These are phyloP conservation scores for Dermatophagoides farinae DNA, from an alignment of 1,140 invertebrate species.

Conservation along the genomic window DNA sequence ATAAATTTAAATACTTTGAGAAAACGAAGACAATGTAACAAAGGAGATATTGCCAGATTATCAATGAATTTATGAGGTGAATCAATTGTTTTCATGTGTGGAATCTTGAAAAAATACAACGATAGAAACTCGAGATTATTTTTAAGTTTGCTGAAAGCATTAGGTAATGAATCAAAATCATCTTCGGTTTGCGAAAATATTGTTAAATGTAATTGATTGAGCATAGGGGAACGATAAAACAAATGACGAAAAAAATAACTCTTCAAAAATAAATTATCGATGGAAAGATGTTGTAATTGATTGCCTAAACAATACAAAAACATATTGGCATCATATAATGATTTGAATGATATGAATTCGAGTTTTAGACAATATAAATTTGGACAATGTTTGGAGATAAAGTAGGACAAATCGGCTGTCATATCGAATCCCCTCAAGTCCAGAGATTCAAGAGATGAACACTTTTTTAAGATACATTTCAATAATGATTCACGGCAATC, in stretches of 20 bases:
- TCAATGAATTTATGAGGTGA: no score
- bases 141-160: no score
- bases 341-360: neutral
- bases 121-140: neutral
- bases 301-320: neutral
- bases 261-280: neutral
- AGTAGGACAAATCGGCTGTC: neutral
- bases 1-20: neutral
- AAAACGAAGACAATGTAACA: neutral
- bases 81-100: no score
- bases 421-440: neutral
- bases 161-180: no score
- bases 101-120: neutral
- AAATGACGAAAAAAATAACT: neutral
- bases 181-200: no score
- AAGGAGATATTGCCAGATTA: neutral
- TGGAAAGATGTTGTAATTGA: neutral
- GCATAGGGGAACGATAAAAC: no score
- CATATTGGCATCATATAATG: neutral
- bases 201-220: no score
- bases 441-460: neutral
- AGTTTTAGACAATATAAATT: constrained; percentile 1
- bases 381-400: neutral
- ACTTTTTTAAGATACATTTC: neutral
- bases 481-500: neutral